Conservation (phyloP, 2,113 vertebrate genomes). For the Misgurnus mizolepis region DNA sequence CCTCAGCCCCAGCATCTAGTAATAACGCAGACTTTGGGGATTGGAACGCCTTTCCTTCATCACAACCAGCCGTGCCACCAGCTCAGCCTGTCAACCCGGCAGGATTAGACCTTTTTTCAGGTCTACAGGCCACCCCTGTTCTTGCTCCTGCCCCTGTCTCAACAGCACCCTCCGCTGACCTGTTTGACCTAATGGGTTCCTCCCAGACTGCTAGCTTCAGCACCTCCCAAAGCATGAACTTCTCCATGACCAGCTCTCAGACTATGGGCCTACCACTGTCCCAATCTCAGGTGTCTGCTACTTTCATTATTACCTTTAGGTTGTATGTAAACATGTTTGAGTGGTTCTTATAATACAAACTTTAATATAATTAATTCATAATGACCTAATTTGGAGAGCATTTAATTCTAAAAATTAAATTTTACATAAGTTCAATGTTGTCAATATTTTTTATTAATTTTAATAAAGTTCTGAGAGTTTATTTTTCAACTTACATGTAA, state of each 20-base stretch:
- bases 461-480: too few species aligned
- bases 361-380: too few species aligned
- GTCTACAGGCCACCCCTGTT: constrained; percentile 68
- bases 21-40: constrained; percentile 92
- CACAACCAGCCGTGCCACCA: constrained; percentile 71
- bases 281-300: constrained; percentile 79
- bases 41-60: constrained; percentile 92
- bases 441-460: too few species aligned
- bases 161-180: constrained; percentile 78
- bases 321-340: not conserved
- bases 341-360: not conserved
- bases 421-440: too few species aligned
- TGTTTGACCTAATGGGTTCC: constrained; percentile 89
- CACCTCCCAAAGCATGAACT: constrained; percentile 91
- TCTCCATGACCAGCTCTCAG: constrained; percentile 85
- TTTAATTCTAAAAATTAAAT: too few species aligned
- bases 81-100: constrained; percentile 69
- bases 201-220: constrained; percentile 83
- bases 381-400: too few species aligned
- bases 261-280: constrained; percentile 82
- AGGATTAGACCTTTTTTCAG: constrained; percentile 68
- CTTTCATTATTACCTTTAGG: constrained; percentile 49
- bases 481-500: too few species aligned
- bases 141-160: constrained; percentile 67
- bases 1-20: constrained; percentile 73